These are phyloP conservation scores for Axis porcinus DNA, from an alignment of 2,113 vertebrate species.

Conservation along the genomic window DNA sequence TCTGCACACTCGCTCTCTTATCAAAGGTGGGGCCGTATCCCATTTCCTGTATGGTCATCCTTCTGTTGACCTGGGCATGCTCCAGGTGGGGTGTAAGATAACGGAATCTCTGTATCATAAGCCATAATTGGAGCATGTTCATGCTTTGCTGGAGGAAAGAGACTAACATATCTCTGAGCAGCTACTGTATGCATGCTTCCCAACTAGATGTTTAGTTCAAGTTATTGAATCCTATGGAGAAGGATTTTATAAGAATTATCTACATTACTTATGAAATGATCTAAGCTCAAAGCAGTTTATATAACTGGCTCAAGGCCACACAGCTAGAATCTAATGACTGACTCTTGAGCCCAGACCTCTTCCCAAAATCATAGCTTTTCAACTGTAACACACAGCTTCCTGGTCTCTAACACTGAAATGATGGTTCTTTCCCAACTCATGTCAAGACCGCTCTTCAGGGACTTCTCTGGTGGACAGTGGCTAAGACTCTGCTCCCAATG, in stretches of 20 bases:
- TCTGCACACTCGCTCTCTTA: no score
- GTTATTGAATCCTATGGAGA: not conserved
- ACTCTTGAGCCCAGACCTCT: not conserved
- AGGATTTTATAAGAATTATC: not conserved
- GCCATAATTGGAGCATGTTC: fast-evolving
- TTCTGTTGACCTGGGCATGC: not conserved
- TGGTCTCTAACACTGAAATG: not conserved
- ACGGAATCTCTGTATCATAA: not conserved
- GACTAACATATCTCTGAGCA: not conserved
- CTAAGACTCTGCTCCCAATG: not conserved
- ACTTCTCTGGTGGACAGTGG: not conserved
- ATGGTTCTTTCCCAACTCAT: not conserved
- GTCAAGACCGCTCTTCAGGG: not conserved
- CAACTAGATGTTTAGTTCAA: not conserved
- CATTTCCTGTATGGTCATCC: not conserved
- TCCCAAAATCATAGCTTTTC: not conserved
- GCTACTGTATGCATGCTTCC: not conserved
- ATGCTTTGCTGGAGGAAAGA: not conserved
- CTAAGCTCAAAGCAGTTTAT: not conserved
- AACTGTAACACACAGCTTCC: not conserved
- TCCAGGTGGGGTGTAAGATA: fast-evolving
- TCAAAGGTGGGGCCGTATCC: fast-evolving
- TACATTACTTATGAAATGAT: not conserved
- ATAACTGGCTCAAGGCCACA: not conserved
- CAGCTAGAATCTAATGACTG: not conserved